Evolutionary conservation across 2,113 vertebrate genomes (phyloP).

Genomic region (Prolemur simus): DNA sequence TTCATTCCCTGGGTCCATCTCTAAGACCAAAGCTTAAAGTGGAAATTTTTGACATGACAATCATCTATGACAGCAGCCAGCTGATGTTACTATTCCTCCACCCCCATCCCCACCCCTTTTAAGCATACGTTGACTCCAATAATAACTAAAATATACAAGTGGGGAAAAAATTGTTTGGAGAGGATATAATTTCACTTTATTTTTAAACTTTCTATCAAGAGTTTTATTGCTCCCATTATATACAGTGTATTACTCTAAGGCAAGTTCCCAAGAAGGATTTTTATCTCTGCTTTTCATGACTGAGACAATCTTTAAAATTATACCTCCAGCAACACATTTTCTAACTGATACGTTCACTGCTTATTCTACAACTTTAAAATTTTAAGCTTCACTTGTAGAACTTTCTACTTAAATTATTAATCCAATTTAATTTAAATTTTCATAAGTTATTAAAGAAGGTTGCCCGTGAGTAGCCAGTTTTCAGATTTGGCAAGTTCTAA

Average conservation of each 20-base stretch:
- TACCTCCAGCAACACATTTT: not conserved
- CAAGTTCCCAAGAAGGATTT: not conserved
- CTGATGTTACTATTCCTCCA: not conserved
- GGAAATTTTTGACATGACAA: not conserved
- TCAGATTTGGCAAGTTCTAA: conserved; percentile 71
- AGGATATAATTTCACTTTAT: not conserved
- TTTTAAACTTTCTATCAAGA: not conserved
- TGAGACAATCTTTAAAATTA: conserved; percentile 18
- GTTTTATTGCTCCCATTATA: not conserved
- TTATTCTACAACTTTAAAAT: conserved; percentile 52
- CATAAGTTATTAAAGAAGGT: conserved; percentile 79
- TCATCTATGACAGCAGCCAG: not conserved
- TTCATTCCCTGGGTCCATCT: not conserved
- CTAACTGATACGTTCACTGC: not conserved
- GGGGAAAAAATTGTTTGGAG: not conserved
- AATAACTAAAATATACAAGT: not conserved
- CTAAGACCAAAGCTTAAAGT: not conserved
- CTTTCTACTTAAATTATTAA: conserved; percentile 82
- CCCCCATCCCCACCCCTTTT: not conserved
- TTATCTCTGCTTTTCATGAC: not conserved
- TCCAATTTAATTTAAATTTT: conserved; percentile 83
- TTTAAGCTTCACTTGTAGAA: conserved; percentile 68
- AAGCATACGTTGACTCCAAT: not conserved
- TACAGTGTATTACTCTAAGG: not conserved
- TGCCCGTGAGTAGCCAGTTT: conserved; percentile 68